Evolutionary conservation across 2,797 vertebrate genomes (phyloP).

Genomic region (Neomorphus geoffroyi): DNA sequence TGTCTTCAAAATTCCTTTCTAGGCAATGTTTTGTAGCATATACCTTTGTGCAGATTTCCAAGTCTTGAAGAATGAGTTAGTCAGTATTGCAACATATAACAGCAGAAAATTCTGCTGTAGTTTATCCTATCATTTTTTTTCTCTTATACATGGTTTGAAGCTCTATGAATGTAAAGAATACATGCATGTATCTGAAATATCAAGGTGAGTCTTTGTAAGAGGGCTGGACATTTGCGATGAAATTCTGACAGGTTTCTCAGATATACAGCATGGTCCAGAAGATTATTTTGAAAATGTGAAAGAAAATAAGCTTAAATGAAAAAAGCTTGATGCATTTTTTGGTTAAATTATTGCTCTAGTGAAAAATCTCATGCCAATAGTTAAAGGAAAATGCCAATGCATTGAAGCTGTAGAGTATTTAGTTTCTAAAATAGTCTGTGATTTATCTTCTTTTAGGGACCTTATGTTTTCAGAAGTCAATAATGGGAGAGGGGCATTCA

Average conservation of each 20-base stretch:
- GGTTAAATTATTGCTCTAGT: background rate
- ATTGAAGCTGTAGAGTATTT: background rate
- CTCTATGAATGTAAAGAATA: background rate
- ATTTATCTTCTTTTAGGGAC: background rate
- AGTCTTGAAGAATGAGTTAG: background rate
- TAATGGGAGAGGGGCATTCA: background rate
- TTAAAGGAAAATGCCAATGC: background rate
- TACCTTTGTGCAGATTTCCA: background rate
- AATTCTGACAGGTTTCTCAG: background rate
- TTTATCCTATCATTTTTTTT: background rate
- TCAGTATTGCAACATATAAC: background rate
- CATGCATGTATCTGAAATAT: background rate
- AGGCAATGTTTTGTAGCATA: background rate
- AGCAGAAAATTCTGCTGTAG: background rate
- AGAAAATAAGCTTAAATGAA: background rate
- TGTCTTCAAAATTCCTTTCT: background rate
- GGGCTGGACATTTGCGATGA: background rate
- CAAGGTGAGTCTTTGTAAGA: background rate
- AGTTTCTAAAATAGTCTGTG: background rate
- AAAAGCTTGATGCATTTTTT: background rate
- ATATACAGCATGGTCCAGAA: background rate
- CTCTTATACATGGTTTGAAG: background rate
- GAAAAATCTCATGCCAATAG: background rate
- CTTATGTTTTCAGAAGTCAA: background rate
- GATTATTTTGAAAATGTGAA: background rate